These are phyloP conservation scores for honey bee (Apis mellifera) DNA, from an alignment of 1,140 invertebrate species.

Conservation along the genomic window Amel_HAv3.1 CM009935.2:10482001-10482500, in stretches of 20 bases:
- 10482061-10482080: constrained; percentile 20
- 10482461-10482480: not conserved
- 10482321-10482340: constrained; percentile 20
- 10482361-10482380: constrained; percentile 1
- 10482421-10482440: not conserved
- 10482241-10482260: constrained; percentile 68
- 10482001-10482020: not conserved
- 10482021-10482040: not conserved
- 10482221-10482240: constrained; percentile 48
- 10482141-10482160: constrained; percentile 9
- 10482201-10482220: constrained; percentile 35
- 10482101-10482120: constrained; percentile 34
- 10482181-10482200: constrained; percentile 8
- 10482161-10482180: not conserved
- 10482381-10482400: constrained; percentile 11
- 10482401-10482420: not conserved
- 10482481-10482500: not conserved
- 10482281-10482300: constrained; percentile 68
- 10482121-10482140: constrained; percentile 32
- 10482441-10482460: not conserved
- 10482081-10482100: not conserved
- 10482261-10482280: constrained; percentile 69
- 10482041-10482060: constrained; percentile 10
- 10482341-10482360: not conserved
- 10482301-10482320: constrained; percentile 13